These are phyloP conservation scores for Selenia dentaria DNA, from an alignment of 2,888 invertebrate genomes.

Conservation along the genomic window DNA sequence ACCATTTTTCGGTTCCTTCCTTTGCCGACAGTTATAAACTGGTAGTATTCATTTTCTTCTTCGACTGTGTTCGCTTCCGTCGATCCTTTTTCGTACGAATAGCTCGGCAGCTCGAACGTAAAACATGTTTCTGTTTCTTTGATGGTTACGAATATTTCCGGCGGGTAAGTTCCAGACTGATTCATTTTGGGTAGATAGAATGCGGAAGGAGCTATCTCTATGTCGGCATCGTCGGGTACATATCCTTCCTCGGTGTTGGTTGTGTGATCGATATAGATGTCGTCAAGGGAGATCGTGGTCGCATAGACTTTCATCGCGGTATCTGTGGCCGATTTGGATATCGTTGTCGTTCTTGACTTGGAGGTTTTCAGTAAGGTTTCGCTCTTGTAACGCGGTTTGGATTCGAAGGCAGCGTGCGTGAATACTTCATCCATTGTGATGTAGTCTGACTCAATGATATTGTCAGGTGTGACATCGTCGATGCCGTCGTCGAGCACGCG, in stretches of 20 bases:
- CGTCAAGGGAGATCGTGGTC: slow-evolving; percentile 79
- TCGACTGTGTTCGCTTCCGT: slow-evolving; percentile 84
- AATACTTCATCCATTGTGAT: slow-evolving; percentile 61
- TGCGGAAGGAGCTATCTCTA: slow-evolving; percentile 69
- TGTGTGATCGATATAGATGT: slow-evolving; percentile 79
- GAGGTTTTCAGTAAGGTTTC: slow-evolving; percentile 46
- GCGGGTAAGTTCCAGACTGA: slow-evolving; percentile 71
- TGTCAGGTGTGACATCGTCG: slow-evolving; percentile 68
- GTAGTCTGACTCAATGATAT: slow-evolving; percentile 54
- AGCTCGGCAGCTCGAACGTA: slow-evolving; percentile 86
- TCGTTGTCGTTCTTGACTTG: slow-evolving; percentile 33
- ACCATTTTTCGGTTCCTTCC: slow-evolving; percentile 88
- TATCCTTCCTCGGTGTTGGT: slow-evolving; percentile 67
- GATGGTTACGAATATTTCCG: slow-evolving; percentile 85
- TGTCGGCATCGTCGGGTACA: slow-evolving; percentile 43
- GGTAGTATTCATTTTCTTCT: slow-evolving; percentile 87
- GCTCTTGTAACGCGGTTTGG: slow-evolving; percentile 49
- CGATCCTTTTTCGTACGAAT: slow-evolving; percentile 85
- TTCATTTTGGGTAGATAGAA: slow-evolving; percentile 64
- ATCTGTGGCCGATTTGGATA: slow-evolving; percentile 41
- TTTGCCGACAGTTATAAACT: slow-evolving; percentile 87
- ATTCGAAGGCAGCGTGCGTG: slow-evolving; percentile 67
- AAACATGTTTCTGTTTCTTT: slow-evolving; percentile 87
- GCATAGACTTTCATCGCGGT: slow-evolving; percentile 69
- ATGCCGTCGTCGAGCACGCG: slow-evolving; percentile 48